These are phyloP conservation scores for Stenopsyche tienmushanensis DNA, from an alignment of 1,140 invertebrate genomes.

Conservation along the genomic window DNA sequence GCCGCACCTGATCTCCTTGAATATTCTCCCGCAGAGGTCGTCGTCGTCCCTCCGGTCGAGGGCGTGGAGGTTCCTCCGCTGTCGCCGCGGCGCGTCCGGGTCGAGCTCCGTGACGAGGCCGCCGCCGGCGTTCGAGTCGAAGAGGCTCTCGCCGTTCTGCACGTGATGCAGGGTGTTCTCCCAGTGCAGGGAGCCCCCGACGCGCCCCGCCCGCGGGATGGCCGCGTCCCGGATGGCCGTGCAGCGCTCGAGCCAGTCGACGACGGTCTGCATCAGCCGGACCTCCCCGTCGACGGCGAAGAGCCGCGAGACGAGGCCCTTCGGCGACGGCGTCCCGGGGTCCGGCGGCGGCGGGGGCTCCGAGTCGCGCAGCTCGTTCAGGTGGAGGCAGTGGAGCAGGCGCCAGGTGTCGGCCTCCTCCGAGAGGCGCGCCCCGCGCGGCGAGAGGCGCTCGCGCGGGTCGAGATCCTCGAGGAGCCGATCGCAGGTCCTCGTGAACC, in stretches of 20 bases:
- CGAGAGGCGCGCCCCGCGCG: slow-evolving; percentile 64
- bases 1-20: slow-evolving; percentile 81
- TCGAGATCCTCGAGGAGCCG: slow-evolving; percentile 52
- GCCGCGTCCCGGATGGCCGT: slow-evolving; percentile 68
- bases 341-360: slow-evolving; percentile 55
- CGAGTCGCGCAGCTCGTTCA: slow-evolving; percentile 67
- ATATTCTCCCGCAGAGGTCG: slow-evolving; percentile 67
- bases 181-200: slow-evolving; percentile 79
- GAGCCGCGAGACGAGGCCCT: slow-evolving; percentile 49
- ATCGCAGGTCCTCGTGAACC: slow-evolving; percentile 52
- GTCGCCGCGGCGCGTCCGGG: slow-evolving; percentile 87
- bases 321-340: slow-evolving; percentile 49
- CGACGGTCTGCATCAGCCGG: slow-evolving; percentile 78
- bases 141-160: slow-evolving; percentile 58
- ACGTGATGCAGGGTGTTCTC: slow-evolving; percentile 88
- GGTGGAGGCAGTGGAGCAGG: slow-evolving; percentile 75
- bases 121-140: slow-evolving; percentile 51
- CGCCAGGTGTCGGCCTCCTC: slow-evolving; percentile 88
- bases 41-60: slow-evolving; percentile 87
- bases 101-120: slow-evolving; percentile 73
- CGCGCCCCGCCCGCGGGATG: slow-evolving; percentile 64
- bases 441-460: slow-evolving; percentile 56
- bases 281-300: slow-evolving; percentile 63
- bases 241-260: slow-evolving; percentile 91
- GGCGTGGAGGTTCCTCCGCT: slow-evolving; percentile 80